phyloP scores from a whole-genome alignment of 2,113 vertebrate species.

The Pluvianellus socialis region DNA sequence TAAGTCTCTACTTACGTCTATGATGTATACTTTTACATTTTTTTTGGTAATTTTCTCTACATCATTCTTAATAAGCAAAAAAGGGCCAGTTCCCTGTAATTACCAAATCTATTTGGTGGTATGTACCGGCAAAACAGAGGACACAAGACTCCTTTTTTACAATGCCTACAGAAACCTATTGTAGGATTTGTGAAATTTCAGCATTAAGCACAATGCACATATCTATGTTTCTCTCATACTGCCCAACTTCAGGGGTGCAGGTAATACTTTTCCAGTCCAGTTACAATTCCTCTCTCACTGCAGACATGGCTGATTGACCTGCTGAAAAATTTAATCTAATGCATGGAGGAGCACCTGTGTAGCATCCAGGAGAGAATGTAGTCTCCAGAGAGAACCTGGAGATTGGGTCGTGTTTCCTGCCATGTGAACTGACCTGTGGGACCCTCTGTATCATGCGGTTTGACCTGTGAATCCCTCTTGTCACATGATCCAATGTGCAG shows the following conservation, averaged over 20 bases:
- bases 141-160: accelerated
- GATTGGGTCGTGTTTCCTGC: not conserved
- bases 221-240: not conserved
- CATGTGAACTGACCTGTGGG: not conserved
- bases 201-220: not conserved
- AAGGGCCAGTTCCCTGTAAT: not conserved
- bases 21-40: not conserved
- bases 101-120: not conserved
- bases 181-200: not conserved
- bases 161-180: not conserved
- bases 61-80: not conserved
- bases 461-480: not conserved
- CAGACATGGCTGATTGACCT: not conserved
- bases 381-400: not conserved
- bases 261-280: not conserved
- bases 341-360: not conserved
- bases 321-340: not conserved
- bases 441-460: not conserved
- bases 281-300: not conserved
- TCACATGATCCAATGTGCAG: not conserved
- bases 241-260: not conserved
- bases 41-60: not conserved
- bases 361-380: not conserved
- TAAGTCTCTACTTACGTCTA: not conserved
- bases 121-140: not conserved